Percentiles rank a stretch among this genome's conserved stretches.
phyloP scores from a whole-genome alignment of 2,113 vertebrate species.

The Bos javanicus region DNA sequence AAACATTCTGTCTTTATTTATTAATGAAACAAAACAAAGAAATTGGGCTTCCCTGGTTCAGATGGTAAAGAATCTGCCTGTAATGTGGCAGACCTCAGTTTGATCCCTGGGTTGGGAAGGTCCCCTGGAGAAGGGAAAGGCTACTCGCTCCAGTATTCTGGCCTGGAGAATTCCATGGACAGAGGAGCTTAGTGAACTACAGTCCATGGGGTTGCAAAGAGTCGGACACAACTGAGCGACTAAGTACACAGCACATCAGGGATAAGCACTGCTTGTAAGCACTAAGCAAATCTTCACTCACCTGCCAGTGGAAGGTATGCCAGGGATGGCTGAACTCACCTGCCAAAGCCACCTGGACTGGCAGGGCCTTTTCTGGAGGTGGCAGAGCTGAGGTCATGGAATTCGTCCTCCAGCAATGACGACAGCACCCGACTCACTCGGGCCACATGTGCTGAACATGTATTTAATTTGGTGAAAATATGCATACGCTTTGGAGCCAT shows the following conservation, averaged over 20 bases:
- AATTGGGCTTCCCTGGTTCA: background rate
- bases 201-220: background rate
- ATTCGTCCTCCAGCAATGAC: rapidly evolving
- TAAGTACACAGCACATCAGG: background rate
- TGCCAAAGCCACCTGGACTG: background rate
- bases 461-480: background rate
- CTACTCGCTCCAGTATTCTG: background rate
- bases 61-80: background rate
- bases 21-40: background rate
- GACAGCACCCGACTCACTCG: rapidly evolving
- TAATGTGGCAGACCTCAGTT: rapidly evolving
- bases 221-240: rapidly evolving
- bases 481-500: rapidly evolving
- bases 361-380: background rate
- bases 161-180: background rate
- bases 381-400: background rate
- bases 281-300: rapidly evolving
- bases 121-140: background rate
- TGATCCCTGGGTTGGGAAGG: background rate
- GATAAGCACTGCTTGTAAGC: rapidly evolving
- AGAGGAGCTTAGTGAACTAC: background rate
- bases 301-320: rapidly evolving
- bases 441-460: no score
- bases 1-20: background rate
- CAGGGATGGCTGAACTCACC: no score